Percentiles rank a stretch among this genome's conserved stretches.
phyloP scores from a whole-genome alignment of 2,113 vertebrate genomes.

The Tinamus guttatus region DNA sequence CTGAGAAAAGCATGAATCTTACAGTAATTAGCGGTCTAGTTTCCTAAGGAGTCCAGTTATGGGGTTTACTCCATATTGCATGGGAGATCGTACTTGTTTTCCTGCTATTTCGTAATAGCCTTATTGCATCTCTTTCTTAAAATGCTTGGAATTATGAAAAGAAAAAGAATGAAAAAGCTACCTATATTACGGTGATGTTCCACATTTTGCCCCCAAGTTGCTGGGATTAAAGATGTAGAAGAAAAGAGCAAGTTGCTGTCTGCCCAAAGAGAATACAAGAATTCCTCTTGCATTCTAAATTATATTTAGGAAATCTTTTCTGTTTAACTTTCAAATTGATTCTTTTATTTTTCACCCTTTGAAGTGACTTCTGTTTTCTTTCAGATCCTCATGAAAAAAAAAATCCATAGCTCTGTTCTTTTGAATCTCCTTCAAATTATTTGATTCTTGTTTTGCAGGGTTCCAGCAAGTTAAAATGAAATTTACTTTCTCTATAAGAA shows the following conservation, averaged over 20 bases:
- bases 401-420: neutral
- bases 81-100: neutral
- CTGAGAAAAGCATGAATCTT: neutral
- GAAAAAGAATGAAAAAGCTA: neutral
- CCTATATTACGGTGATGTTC: rapidly evolving
- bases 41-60: neutral
- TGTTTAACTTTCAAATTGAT: neutral
- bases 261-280: neutral
- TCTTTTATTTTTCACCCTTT: neutral
- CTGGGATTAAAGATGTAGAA: neutral
- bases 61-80: neutral
- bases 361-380: neutral
- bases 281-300: neutral
- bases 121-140: neutral
- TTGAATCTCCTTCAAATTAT: neutral
- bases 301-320: neutral
- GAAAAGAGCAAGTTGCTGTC: neutral
- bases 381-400: rapidly evolving
- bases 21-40: neutral
- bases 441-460: neutral
- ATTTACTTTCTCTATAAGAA: neutral
- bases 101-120: rapidly evolving
- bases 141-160: neutral
- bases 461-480: neutral
- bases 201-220: neutral